Evolutionary conservation across 2,888 invertebrate genomes (phyloP).

Genomic region (Ichneumon xanthorius): DNA sequence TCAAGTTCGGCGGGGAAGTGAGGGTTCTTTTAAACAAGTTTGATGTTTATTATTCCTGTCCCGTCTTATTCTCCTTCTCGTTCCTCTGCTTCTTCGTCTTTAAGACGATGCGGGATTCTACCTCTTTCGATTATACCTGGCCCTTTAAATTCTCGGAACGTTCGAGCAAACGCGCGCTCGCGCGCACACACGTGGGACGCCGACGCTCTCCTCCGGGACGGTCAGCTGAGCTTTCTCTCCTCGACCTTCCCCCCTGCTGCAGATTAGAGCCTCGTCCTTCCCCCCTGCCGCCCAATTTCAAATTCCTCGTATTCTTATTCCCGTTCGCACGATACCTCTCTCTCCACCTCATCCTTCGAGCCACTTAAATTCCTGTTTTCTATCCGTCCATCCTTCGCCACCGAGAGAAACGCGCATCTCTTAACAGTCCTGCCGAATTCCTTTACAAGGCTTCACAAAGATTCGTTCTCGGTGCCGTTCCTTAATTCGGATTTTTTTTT

Average conservation of each 20-base stretch:
- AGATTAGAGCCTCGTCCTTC: constrained; percentile 44
- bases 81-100: constrained; percentile 13
- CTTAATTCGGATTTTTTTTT: not conserved
- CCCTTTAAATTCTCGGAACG: constrained; percentile 70
- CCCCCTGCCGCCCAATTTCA: constrained; percentile 27
- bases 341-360: constrained; percentile 4
- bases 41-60: constrained; percentile 9
- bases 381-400: constrained; percentile 2
- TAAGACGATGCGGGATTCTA: constrained; percentile 33
- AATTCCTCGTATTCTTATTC: constrained; percentile 53
- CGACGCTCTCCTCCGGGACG: constrained; percentile 34
- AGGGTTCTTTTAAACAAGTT: not conserved
- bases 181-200: constrained; percentile 19
- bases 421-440: constrained; percentile 7
- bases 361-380: constrained; percentile 47
- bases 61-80: not conserved
- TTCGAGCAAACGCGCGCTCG: constrained; percentile 35
- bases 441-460: not conserved
- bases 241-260: constrained; percentile 49
- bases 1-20: not conserved
- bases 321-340: constrained; percentile 10
- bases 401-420: constrained; percentile 3
- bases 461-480: not conserved
- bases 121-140: constrained; percentile 65
- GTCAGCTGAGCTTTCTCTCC: constrained; percentile 67